A percentile compares a stretch with the other conserved stretches of the same genome.
phyloP scores from a whole-genome alignment of 2,888 invertebrate species.

The Epirrhoe tristata region DNA sequence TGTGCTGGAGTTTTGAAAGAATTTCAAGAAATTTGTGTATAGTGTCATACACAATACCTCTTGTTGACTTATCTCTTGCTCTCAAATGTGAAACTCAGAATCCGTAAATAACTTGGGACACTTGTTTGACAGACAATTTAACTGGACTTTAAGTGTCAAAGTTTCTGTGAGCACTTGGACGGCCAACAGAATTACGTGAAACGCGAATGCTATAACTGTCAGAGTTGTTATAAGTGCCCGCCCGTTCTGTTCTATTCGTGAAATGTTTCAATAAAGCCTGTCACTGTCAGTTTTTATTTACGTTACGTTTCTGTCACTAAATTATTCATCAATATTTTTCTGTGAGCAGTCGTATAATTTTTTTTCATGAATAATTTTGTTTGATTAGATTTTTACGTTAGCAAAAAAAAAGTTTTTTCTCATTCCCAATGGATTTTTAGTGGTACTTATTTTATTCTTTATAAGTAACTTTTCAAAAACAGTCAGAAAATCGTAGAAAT shows the following conservation, averaged over 20 bases:
- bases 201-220: constrained; percentile 11
- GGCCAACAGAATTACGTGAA: constrained; percentile 51
- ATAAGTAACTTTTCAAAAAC: too few species aligned
- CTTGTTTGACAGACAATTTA: constrained; percentile 60
- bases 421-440: too few species aligned
- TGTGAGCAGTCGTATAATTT: not conserved
- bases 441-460: too few species aligned
- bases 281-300: constrained; percentile 13
- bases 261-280: constrained; percentile 3
- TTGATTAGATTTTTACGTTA: not conserved
- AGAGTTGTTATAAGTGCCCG: constrained; percentile 13
- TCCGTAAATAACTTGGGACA: constrained; percentile 46
- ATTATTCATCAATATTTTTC: constrained; percentile 25
- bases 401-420: too few species aligned
- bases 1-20: not conserved
- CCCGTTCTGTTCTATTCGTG: constrained; percentile 13
- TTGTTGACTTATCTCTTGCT: constrained; percentile 9
- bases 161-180: constrained; percentile 62
- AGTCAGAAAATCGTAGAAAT: too few species aligned
- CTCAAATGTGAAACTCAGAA: constrained; percentile 14
- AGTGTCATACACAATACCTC: not conserved
- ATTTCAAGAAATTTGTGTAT: not conserved
- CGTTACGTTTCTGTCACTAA: constrained; percentile 50
- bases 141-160: constrained; percentile 70
- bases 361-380: not conserved